phyloP scores from a whole-genome alignment of 2,797 vertebrate genomes.

The Semaprochilodus insignis region DNA sequence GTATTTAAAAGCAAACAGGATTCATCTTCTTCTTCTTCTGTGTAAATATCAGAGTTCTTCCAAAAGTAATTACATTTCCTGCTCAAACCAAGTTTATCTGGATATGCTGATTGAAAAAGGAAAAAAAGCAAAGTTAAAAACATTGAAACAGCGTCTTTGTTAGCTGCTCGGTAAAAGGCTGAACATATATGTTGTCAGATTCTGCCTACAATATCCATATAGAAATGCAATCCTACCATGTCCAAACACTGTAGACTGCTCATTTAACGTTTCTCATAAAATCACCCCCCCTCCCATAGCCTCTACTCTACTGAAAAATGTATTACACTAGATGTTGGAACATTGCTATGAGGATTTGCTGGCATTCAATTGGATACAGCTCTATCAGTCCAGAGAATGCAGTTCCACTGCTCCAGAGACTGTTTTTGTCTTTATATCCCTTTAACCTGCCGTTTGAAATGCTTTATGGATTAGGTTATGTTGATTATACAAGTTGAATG shows the following conservation, averaged over 20 bases:
- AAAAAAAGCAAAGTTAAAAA: not conserved
- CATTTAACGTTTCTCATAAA: too few species aligned
- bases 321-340: too few species aligned
- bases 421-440: too few species aligned
- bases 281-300: too few species aligned
- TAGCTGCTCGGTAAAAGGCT: not conserved
- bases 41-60: slow-evolving; percentile 86
- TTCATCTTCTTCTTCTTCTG: slow-evolving; percentile 81
- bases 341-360: too few species aligned
- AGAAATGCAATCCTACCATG: not conserved
- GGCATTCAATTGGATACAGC: not conserved
- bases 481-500: not conserved
- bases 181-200: not conserved
- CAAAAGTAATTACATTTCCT: slow-evolving; percentile 80
- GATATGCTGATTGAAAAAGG: not conserved
- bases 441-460: not conserved
- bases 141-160: not conserved
- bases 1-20: slow-evolving; percentile 81
- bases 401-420: not conserved
- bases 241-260: too few species aligned
- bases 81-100: slow-evolving; percentile 5
- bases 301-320: too few species aligned
- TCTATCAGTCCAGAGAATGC: not conserved
- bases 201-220: not conserved
- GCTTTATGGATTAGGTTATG: not conserved